Evolutionary conservation across 1,140 invertebrate species (phyloP), one percentile per base, ranked within the genome.

Genomic region (Macrotrachela quadricornifera): DNA sequence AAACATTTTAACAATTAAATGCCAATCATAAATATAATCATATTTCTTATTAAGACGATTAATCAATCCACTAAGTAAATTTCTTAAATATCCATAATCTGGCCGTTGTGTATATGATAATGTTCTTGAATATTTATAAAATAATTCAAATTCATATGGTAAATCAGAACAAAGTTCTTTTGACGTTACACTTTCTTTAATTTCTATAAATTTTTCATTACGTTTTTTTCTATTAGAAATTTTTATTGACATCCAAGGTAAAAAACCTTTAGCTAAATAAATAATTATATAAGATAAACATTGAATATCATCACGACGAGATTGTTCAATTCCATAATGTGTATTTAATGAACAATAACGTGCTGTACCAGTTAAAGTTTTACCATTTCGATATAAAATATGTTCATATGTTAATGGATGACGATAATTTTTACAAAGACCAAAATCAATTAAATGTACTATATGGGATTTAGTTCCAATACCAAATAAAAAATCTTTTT

Each of bases 341-440:
- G 48, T 18, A 43, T 46, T 42, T 12, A 48, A 18, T 17, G 52
- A 55, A 42, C 41, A 41, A 45, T 55, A 57, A 16, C 56, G 38
- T 15, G 53, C 40, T 16, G 56, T 57, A 46, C 73, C 73, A 53
- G 73, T 75, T 54, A 75, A 66, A 66, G 74, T 75, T 61, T 74
- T 74, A 57, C 73, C 71, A 62, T 75, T 73, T 57, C 69, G 52
- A 59, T 73, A 74, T 45, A 70, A 67, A 63, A 74, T 74, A 63
- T 74, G 73, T 54, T 67, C 64, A 59, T 70, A 67, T 13, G 13
- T 42, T 42, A 14, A 13, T 14, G 40, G 40, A 42, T 42, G 12
- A 42, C 40, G 40, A 42, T 42, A 42, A 13, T 42, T 15, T 15
- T 42, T 42, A 42, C 40, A 42, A 42, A 42, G 40, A 42, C 40